Evolutionary conservation across 2,888 invertebrate species (phyloP).

Genomic region (Limnephilus marmoratus): DNA sequence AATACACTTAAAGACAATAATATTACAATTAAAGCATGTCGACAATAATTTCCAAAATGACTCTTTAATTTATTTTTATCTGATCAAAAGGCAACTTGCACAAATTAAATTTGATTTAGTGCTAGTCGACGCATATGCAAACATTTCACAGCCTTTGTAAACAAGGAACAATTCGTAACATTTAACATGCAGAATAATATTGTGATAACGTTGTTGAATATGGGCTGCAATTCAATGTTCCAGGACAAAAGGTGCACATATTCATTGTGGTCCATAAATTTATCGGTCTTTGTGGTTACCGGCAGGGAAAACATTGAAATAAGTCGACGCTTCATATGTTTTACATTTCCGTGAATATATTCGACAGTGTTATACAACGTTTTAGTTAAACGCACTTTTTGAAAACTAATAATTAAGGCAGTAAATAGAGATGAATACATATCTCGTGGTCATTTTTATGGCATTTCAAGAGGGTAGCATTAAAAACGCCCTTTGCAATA

Average conservation of each 20-base stretch:
- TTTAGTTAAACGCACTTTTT: too few relatives aligned
- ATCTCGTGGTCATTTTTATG: too few relatives aligned
- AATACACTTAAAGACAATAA: too few relatives aligned
- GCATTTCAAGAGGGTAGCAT: too few relatives aligned
- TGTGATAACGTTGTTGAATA: not conserved
- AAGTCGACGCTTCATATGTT: not conserved
- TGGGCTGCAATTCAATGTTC: not conserved
- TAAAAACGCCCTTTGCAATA: too few relatives aligned
- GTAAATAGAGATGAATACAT: too few relatives aligned
- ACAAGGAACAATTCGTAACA: not conserved
- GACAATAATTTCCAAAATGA: too few relatives aligned
- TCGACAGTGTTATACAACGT: too few relatives aligned
- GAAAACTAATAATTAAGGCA: too few relatives aligned
- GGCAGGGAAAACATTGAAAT: not conserved
- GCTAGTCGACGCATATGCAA: not conserved
- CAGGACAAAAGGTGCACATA: not conserved
- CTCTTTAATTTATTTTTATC: not conserved
- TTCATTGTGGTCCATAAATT: not conserved
- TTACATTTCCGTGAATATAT: not conserved
- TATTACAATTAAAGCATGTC: too few relatives aligned
- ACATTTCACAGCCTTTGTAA: not conserved
- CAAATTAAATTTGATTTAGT: not conserved
- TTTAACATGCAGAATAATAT: not conserved
- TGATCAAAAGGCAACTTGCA: not conserved
- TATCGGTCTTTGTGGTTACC: not conserved